A percentile compares a stretch with the other conserved stretches of the same genome.
Evolutionary conservation across 2,888 invertebrate species (phyloP).

Genomic region (Ectobius pallidus): DNA sequence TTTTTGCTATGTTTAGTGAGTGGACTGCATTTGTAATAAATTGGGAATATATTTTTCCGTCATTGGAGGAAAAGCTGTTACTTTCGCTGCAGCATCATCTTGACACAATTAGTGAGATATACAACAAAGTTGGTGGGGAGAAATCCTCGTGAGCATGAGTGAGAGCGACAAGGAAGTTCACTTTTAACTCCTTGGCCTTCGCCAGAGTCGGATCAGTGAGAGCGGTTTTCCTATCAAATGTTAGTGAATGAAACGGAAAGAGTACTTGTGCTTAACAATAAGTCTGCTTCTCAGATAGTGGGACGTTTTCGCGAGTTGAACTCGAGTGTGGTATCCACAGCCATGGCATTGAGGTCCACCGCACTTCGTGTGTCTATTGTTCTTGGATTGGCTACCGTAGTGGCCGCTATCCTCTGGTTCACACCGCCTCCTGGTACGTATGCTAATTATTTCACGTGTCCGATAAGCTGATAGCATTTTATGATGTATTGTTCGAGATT

Average conservation of each 20-base stretch:
- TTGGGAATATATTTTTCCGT: too few relatives aligned
- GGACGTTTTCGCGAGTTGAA: neutral
- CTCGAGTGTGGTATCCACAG: neutral
- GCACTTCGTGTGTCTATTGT: slow-evolving; percentile 33
- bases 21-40: too few relatives aligned
- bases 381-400: slow-evolving; percentile 33
- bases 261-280: neutral
- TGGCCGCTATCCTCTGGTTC: slow-evolving; percentile 40
- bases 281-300: neutral
- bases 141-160: too few relatives aligned
- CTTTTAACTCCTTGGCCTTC: too few relatives aligned
- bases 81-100: neutral
- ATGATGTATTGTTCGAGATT: too few relatives aligned
- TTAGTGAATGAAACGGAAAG: neutral
- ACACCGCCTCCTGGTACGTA: slow-evolving; percentile 41
- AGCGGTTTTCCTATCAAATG: neutral
- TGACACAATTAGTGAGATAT: neutral
- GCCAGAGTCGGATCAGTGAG: neutral
- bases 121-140: neutral
- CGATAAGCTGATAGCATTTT: too few relatives aligned
- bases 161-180: neutral
- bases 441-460: slow-evolving; percentile 10
- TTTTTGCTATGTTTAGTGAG: too few relatives aligned
- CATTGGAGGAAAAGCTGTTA: too few relatives aligned
- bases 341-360: slow-evolving; percentile 12